Conservation (phyloP, 2,797 vertebrate species). For the Labroides dimidiatus region DNA sequence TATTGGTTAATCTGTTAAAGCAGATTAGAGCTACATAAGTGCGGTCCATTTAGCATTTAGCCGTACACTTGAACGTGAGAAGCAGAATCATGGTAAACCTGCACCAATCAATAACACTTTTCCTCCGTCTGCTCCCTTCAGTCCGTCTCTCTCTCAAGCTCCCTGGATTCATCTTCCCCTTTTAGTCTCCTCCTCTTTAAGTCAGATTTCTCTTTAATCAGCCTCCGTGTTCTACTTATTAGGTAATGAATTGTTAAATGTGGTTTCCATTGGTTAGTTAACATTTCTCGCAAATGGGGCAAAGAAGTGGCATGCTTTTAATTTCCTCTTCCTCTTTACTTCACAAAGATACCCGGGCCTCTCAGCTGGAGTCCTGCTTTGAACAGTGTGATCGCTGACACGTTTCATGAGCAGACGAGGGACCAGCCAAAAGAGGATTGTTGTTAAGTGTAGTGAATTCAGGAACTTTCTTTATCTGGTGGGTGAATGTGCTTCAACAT, state of each 20-base stretch:
- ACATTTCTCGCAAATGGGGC: conserved; percentile 32
- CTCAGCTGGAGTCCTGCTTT: conserved; percentile 50
- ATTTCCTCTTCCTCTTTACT: conserved; percentile 51
- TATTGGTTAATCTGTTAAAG: background rate
- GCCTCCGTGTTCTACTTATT: conserved; percentile 22
- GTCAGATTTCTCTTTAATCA: conserved; percentile 34
- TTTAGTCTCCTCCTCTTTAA: conserved; percentile 14
- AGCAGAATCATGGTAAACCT: conserved; percentile 37
- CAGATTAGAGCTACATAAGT: background rate
- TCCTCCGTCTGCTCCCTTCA: conserved; percentile 32
- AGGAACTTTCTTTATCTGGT: background rate
- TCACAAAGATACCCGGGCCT: conserved; percentile 47
- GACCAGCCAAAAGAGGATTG: conserved; percentile 31
- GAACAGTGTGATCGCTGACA: conserved; percentile 44
- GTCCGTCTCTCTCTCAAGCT: conserved; percentile 17
- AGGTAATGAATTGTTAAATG: conserved; percentile 53
- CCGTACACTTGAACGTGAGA: conserved; percentile 7
- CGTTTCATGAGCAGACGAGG: conserved; percentile 44
- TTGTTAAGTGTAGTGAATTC: background rate
- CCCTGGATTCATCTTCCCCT: conserved; percentile 8
- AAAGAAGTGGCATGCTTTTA: conserved; percentile 35
- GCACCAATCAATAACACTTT: conserved; percentile 54
- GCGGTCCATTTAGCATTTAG: background rate
- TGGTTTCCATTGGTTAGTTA: conserved; percentile 32
- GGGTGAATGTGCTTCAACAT: no score